Base-by-base conservation (phyloP, 2,888 invertebrate genomes). In the Cactoblastis cactorum region DNA sequence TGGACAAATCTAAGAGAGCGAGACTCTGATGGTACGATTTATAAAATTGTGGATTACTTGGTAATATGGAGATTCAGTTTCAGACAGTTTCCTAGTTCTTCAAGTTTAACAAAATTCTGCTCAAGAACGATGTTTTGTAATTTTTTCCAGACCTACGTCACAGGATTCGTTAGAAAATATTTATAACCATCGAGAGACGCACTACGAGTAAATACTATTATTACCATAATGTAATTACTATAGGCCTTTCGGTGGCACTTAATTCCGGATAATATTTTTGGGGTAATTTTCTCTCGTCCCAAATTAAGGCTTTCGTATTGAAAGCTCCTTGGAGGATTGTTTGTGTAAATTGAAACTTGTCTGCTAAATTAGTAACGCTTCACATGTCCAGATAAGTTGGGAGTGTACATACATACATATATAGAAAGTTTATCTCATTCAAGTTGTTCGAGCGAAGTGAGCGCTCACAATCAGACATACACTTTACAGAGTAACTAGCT, bases 281-380 rank as follows among this genome's bases (percentile, higher is more conserved):
- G 37, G 37, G 35, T 48, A 48, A 47, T 35, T 35, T 48, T 11
- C 37, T 24, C 14, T 22, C 35, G 24, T 47, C 11, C 9, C 28
- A 43, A 47, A 47, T 47, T 47, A 37, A 47, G 47, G 37, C 47
- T 14, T 48, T 17, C 47, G 28, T 48, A 28, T 48, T 38, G n/a
- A 48, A n/a, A 15, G 24, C 22, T 22, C 47, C 47, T 35, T 17
- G 15, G 47, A 37, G 47, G 22, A 48, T 48, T 48, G 47, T 37
- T 37, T 24, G 15, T 24, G 47, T 19, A 48, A 48, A 48, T 48
- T 48, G 47, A 48, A 48, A 48, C 47, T 48, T 35, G 37, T 37
- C 37, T 24, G 38, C 24, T 28, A n/a, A 37, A 48, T 43, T 43
- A 32, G n/a, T n/a, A 43, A 1, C 14, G 17, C 28, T 8, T 1